These are phyloP conservation scores for Pristionchus japonicus DNA, from an alignment of 2,888 invertebrate species.

Conservation along the genomic window DNA sequence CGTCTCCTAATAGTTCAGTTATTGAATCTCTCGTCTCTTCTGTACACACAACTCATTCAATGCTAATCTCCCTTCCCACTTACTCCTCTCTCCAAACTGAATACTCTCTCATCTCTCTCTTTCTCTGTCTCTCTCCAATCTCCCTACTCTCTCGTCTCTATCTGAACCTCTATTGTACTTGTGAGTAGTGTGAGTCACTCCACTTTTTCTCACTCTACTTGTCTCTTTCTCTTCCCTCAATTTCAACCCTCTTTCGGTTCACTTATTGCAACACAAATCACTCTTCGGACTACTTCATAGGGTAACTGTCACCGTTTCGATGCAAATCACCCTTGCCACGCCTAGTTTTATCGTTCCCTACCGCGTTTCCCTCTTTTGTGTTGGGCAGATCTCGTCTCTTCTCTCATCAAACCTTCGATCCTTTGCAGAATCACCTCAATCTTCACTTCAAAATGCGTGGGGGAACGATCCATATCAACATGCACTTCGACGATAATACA, in stretches of 20 bases:
- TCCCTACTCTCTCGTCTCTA: not conserved
- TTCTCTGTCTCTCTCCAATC: not conserved
- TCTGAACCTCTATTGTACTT: constrained; percentile 26
- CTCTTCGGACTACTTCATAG: not conserved
- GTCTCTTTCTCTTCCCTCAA: not conserved
- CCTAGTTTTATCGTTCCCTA: not conserved
- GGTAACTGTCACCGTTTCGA: not conserved
- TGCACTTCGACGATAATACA: not conserved
- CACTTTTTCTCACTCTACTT: not conserved
- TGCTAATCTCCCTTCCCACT: constrained; percentile 29
- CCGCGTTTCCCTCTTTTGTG: not conserved
- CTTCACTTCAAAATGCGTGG: not conserved
- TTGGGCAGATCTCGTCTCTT: not conserved
- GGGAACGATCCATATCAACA: constrained; percentile 7
- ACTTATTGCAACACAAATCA: not conserved
- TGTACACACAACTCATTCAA: constrained; percentile 19
- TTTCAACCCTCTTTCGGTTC: not conserved
- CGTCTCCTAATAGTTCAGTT: constrained; percentile 25
- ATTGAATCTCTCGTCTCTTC: constrained; percentile 29
- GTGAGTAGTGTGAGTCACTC: constrained; percentile 19
- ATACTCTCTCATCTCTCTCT: not conserved
- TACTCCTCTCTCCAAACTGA: not conserved
- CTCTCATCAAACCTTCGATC: not conserved
- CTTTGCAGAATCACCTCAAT: not conserved
- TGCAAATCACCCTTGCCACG: not conserved